Percentiles rank a stretch among this genome's conserved stretches.
Evolutionary conservation across 1,140 invertebrate species (phyloP).

Genomic region (Bradysia coprophila): DNA sequence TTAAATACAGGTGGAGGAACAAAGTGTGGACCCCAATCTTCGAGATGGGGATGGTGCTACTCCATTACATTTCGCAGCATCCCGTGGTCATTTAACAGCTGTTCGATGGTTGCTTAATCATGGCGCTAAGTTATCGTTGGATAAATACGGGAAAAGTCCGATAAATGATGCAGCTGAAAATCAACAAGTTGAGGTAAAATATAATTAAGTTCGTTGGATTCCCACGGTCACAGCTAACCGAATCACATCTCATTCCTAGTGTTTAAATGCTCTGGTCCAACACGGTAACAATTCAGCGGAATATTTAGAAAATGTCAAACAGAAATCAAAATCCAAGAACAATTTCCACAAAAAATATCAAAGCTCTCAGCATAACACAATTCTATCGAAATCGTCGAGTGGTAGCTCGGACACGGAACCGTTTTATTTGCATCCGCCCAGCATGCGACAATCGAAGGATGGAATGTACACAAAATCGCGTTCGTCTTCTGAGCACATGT

Average conservation of each 20-base stretch:
- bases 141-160: slow-evolving; percentile 72
- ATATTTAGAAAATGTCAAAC: slow-evolving; percentile 25
- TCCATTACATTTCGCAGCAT: slow-evolving; percentile 61
- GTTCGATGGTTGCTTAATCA: slow-evolving; percentile 67
- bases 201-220: slow-evolving; percentile 1
- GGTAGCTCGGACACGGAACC: slow-evolving; percentile 32
- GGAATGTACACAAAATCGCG: slow-evolving; percentile 10
- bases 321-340: slow-evolving; percentile 4
- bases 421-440: slow-evolving; percentile 53
- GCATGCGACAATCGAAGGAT: slow-evolving; percentile 14
- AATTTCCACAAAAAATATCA: slow-evolving; percentile 10
- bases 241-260: slow-evolving; percentile 27
- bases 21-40: slow-evolving; percentile 63
- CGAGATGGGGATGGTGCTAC: slow-evolving; percentile 70
- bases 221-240: background rate
- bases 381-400: slow-evolving; percentile 21
- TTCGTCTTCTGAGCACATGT: slow-evolving; percentile 23
- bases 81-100: slow-evolving; percentile 57
- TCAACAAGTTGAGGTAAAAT: slow-evolving; percentile 64
- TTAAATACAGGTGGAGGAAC: slow-evolving; percentile 51
- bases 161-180: slow-evolving; percentile 79
- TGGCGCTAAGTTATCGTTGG: slow-evolving; percentile 54
- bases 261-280: slow-evolving; percentile 55
- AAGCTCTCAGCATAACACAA: slow-evolving; percentile 15
- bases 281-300: slow-evolving; percentile 47